Conservation (phyloP, 2,888 invertebrate species). For the Nasonovia ribisnigri region DNA sequence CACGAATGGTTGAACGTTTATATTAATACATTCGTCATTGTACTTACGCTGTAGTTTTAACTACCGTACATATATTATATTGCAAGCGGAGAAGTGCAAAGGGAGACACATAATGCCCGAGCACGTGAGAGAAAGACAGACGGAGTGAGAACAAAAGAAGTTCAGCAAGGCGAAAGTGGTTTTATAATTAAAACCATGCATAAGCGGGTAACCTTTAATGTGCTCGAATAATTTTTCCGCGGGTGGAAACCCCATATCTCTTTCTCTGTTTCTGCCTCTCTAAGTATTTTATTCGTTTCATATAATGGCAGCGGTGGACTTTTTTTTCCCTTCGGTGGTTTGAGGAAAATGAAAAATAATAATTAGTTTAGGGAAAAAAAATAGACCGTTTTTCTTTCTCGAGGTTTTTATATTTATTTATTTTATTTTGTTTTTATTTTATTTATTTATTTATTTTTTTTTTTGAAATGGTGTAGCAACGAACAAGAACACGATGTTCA, state of each 20-base stretch:
- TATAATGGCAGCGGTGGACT: constrained; percentile 44
- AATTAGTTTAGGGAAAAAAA: constrained; percentile 59
- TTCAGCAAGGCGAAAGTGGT: constrained; percentile 60
- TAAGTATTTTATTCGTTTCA: constrained; percentile 63
- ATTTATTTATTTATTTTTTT: not conserved
- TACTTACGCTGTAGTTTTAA: not conserved
- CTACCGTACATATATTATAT: not conserved
- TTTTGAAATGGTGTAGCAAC: not conserved
- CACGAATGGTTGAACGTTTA: not conserved
- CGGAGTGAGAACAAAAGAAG: constrained; percentile 37
- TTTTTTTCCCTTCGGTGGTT: constrained; percentile 46
- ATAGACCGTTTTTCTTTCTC: constrained; percentile 20
- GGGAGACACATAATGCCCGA: not conserved
- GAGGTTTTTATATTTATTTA: constrained; percentile 13
- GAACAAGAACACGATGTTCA: constrained; percentile 52
- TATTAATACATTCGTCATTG: constrained; percentile 3
- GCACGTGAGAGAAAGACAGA: constrained; percentile 13
- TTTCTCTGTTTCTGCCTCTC: constrained; percentile 32
- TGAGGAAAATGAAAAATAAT: constrained; percentile 61
- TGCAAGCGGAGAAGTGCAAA: not conserved
- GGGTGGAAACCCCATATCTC: constrained; percentile 50
- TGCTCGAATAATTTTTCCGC: constrained; percentile 64
- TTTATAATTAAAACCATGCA: constrained; percentile 64
- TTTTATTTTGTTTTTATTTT: constrained; percentile 7
- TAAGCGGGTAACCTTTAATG: constrained; percentile 64